These are phyloP conservation scores for Halyomorpha halys DNA, from an alignment of 1,140 invertebrate genomes.

Conservation along the genomic window DNA sequence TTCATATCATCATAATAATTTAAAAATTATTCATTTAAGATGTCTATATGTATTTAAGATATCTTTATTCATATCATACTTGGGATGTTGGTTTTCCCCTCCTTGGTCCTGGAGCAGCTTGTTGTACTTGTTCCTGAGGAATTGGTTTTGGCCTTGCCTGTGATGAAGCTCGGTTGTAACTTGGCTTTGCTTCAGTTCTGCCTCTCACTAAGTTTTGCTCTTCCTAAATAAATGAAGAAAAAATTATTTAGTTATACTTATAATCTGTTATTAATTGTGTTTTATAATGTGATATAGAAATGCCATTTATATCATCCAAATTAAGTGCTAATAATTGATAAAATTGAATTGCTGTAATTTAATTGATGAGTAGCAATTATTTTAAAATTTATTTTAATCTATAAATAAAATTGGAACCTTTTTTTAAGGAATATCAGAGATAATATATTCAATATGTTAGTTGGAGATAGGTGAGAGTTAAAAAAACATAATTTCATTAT, in stretches of 20 bases:
- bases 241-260: background rate
- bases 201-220: constrained; percentile 2
- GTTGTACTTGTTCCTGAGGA: background rate
- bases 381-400: too few relatives aligned
- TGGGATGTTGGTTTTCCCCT: constrained; percentile 1
- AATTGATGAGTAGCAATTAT: too few relatives aligned
- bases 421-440: too few relatives aligned
- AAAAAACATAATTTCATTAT: too few relatives aligned
- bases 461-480: too few relatives aligned
- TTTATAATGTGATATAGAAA: too few relatives aligned
- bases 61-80: background rate
- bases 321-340: too few relatives aligned
- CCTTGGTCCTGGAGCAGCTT: background rate
- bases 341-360: too few relatives aligned
- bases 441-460: too few relatives aligned
- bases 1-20: background rate
- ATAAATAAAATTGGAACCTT: too few relatives aligned
- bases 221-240: background rate
- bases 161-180: background rate
- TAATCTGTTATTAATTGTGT: background rate
- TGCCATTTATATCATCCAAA: too few relatives aligned
- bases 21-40: background rate
- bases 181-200: background rate
- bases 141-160: background rate
- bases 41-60: too few relatives aligned